Evolutionary conservation across 2,888 invertebrate genomes (phyloP).

Genomic region (Zelleria hepariella): DNA sequence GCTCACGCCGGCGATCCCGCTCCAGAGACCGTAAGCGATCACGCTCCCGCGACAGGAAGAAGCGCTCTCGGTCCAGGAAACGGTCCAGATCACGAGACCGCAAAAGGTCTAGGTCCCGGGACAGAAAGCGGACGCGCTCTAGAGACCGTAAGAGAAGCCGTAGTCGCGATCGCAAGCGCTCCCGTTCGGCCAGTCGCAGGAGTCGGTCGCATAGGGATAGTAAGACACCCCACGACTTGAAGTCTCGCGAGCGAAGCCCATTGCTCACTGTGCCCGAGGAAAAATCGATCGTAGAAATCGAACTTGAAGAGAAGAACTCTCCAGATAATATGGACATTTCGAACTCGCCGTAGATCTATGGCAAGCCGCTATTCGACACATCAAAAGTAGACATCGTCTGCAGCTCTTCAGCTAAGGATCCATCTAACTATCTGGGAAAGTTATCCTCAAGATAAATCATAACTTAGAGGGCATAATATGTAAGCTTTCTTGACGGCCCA

Average conservation of each 20-base stretch:
- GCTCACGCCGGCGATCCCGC: conserved; percentile 25
- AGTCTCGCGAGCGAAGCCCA: conserved; percentile 52
- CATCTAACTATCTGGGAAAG: no score
- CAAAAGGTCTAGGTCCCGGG: conserved; percentile 71
- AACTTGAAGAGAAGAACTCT: conserved; percentile 66
- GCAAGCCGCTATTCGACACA: no score
- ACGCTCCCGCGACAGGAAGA: conserved; percentile 53
- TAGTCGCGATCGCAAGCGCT: conserved; percentile 60
- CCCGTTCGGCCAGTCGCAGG: conserved; percentile 48
- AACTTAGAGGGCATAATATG: no score
- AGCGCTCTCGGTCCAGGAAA: conserved; percentile 35
- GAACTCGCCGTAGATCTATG: conserved; percentile 78
- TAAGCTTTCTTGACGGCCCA: neutral
- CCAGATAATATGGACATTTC: conserved; percentile 86
- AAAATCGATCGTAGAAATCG: conserved; percentile 17
- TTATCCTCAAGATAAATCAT: no score
- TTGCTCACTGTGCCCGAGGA: conserved; percentile 35
- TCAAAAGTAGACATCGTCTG: no score
- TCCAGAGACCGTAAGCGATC: conserved; percentile 35
- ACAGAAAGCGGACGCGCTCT: conserved; percentile 70
- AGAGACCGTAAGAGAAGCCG: conserved; percentile 61
- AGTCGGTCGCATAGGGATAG: conserved; percentile 55
- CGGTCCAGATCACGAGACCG: conserved; percentile 61
- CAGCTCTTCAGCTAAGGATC: no score
- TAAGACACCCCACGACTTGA: conserved; percentile 50